Percentiles rank a stretch among this genome's conserved stretches.
phyloP scores from a whole-genome alignment of 2,888 invertebrate genomes.

The Atethmia centrago region DNA sequence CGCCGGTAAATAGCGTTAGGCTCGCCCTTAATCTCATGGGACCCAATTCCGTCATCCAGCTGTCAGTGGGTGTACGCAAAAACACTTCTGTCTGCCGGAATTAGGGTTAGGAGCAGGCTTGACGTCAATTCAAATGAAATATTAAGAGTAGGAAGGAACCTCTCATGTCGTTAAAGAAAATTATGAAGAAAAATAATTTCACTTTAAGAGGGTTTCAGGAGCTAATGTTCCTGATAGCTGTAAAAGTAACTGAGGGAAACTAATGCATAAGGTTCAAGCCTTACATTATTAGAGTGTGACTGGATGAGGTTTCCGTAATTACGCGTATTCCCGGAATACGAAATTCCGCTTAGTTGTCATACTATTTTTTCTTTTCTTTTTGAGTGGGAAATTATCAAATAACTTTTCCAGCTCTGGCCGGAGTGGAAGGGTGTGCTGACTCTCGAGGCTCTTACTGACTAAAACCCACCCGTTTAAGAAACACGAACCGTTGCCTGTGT shows the following conservation, averaged over 20 bases:
- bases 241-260: constrained; percentile 29
- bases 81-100: constrained; percentile 17
- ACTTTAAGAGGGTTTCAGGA: constrained; percentile 23
- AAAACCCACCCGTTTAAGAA: too few relatives aligned
- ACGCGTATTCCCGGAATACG: neutral
- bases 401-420: too few relatives aligned
- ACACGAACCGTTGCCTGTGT: too few relatives aligned
- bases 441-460: too few relatives aligned
- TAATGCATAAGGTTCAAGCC: neutral
- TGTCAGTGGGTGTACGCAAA: constrained; percentile 24
- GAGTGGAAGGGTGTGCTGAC: too few relatives aligned
- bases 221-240: constrained; percentile 9
- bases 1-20: constrained; percentile 35
- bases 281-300: neutral
- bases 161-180: constrained; percentile 10
- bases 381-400: too few relatives aligned
- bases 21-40: constrained; percentile 42
- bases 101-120: constrained; percentile 6
- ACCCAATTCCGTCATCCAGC: constrained; percentile 36
- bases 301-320: neutral
- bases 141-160: constrained; percentile 6
- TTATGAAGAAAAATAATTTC: constrained; percentile 6
- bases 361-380: too few relatives aligned
- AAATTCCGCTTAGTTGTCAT: neutral
- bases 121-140: neutral